Percentiles rank a stretch among this genome's conserved stretches.
Evolutionary conservation across 2,888 invertebrate genomes (phyloP).

Genomic region (Oligia fasciuncula): DNA sequence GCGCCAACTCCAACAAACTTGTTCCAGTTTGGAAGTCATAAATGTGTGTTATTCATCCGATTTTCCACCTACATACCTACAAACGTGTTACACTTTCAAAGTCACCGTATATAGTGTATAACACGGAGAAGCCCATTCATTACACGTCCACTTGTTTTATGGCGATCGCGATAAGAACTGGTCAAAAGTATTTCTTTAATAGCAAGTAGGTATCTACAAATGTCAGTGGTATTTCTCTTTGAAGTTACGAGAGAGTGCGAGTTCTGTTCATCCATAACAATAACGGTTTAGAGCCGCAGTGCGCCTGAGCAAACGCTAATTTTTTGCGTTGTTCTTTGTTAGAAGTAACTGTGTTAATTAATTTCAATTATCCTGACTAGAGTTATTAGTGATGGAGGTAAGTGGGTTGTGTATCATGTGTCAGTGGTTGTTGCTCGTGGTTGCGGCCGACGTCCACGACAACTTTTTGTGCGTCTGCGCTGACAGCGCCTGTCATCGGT

Average conservation of each 20-base stretch:
- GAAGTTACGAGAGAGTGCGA: constrained; percentile 69
- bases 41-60: constrained; percentile 54
- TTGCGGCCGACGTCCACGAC: constrained; percentile 68
- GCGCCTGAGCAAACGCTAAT: constrained; percentile 68
- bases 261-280: constrained; percentile 74
- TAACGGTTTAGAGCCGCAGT: constrained; percentile 71
- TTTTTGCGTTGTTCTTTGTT: constrained; percentile 77
- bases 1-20: constrained; percentile 42
- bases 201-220: constrained; percentile 43
- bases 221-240: constrained; percentile 68
- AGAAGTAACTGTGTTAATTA: constrained; percentile 84
- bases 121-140: constrained; percentile 55
- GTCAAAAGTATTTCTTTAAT: constrained; percentile 59
- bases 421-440: constrained; percentile 62
- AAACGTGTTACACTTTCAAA: constrained; percentile 55
- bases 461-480: constrained; percentile 80
- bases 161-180: constrained; percentile 64
- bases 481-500: constrained; percentile 80
- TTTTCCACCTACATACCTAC: constrained; percentile 57
- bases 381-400: constrained; percentile 78
- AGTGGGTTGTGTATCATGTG: constrained; percentile 79
- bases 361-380: constrained; percentile 84
- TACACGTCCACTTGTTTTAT: constrained; percentile 65
- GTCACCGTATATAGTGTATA: constrained; percentile 42
- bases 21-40: constrained; percentile 42